Percentiles rank a stretch among this genome's conserved stretches.
Evolutionary conservation across 2,888 invertebrate genomes (phyloP).

Genomic region (Oxyscelio sp.): DNA sequence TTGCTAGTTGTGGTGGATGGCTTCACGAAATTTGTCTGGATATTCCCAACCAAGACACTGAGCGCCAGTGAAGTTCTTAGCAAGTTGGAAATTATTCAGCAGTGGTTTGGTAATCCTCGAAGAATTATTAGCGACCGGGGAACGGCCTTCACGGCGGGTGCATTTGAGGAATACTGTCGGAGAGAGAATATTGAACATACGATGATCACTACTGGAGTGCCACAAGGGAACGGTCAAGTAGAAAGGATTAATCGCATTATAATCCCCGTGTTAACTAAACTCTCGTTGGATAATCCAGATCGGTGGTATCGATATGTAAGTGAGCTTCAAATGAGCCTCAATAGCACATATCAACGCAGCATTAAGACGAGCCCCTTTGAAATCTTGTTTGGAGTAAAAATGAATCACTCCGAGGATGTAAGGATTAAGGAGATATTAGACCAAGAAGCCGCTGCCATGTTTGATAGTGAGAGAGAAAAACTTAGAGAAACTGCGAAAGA

Average conservation of each 20-base stretch:
- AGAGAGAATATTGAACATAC: constrained; percentile 2
- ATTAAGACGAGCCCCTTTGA: neutral
- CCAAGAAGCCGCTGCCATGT: neutral
- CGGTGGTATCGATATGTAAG: constrained; percentile 10
- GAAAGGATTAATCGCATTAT: no score
- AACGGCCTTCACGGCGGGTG: neutral
- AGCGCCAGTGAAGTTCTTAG: neutral
- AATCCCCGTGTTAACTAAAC: constrained; percentile 9
- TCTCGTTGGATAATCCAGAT: neutral
- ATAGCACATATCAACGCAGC: neutral
- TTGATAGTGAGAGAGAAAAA: constrained; percentile 26
- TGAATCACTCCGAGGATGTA: neutral
- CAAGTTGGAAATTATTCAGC: neutral
- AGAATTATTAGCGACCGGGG: constrained; percentile 6
- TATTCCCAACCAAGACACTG: constrained; percentile 1
- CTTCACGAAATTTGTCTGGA: constrained; percentile 14
- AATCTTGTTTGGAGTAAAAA: constrained; percentile 1
- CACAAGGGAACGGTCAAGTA: no score
- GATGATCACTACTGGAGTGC: constrained; percentile 15
- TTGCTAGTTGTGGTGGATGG: constrained; percentile 2
- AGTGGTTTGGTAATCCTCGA: constrained; percentile 12
- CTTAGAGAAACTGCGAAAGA: constrained; percentile 9
- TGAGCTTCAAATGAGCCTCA: neutral
- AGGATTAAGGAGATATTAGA: neutral
- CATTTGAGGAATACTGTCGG: neutral